Base-by-base conservation (phyloP, 2,113 vertebrate genomes). In the Pelecanoides urinatrix region DNA sequence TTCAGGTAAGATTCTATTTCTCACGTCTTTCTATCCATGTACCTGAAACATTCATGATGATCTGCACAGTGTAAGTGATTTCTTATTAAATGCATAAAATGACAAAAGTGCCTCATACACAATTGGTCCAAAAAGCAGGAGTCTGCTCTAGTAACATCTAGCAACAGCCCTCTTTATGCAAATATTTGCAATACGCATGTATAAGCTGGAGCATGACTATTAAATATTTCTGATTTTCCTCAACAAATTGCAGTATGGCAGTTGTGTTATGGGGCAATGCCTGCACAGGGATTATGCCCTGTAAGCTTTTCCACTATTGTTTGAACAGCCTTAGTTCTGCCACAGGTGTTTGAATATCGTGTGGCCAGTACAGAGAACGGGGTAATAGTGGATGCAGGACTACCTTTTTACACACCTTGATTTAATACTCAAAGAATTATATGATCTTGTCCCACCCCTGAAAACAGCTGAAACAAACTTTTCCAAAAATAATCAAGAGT, bases 131-230 rank as follows among this genome's bases (percentile, higher is more conserved):
- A 79, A 89, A 79, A 44, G 47, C 66, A 61, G 15, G 25, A 61
- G 16, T 18, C 61, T 55, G 26, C 50, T 76, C 50, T 12, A 50
- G 18, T 20, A 27, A 42, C 3, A 1, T 10, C 61, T 32, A 20
- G 34, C 17, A 72, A n/a, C 50, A 47, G 5, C 50, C 16, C 34
- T 45, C 55, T 63, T 20, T 13, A 11, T 32, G 34, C 66, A 59
- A 44, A 47, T 2, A 15, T 77, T 40, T 22, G 14, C 49, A 34
- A 50, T 17, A 49, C 2, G 8, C 1, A 0, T 16, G 18, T 5
- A 19, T 34, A 56, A 56, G 42, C 47, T 38, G 27, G 27, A 16
- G 19, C 32, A 58, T 10, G 1, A 0, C 42, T 30, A 15, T 16
- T 42, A 50, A 62, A 20, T 38, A 44, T 56, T 82, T 77, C 50